A percentile compares a stretch with the other conserved stretches of the same genome.
Conservation (phyloP, 2,888 invertebrate species). For the Pharmacophagus antenor region DNA sequence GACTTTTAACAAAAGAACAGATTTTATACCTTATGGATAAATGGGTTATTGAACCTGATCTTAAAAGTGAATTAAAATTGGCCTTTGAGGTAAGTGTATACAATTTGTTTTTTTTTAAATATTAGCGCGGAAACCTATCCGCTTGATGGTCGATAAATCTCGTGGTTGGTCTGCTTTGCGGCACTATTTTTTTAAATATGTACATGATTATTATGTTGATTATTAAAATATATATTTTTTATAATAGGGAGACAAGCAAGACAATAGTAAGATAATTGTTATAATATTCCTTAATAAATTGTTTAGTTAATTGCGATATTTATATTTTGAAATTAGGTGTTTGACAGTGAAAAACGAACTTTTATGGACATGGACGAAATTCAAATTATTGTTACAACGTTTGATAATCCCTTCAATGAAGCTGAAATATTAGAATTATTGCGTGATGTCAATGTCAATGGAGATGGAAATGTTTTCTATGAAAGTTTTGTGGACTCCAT, state of each 20-base stretch:
- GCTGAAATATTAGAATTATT: slow-evolving; percentile 56
- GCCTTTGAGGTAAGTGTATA: slow-evolving; percentile 54
- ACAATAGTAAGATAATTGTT: neutral
- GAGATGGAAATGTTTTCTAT: slow-evolving; percentile 64
- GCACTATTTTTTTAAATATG: too few species aligned
- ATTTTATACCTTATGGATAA: slow-evolving; percentile 60
- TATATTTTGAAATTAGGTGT: slow-evolving; percentile 48
- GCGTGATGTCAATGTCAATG: slow-evolving; percentile 64
- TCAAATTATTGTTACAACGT: slow-evolving; percentile 47
- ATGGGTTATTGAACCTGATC: slow-evolving; percentile 52
- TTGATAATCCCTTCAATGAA: slow-evolving; percentile 51
- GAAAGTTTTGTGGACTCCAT: slow-evolving; percentile 61
- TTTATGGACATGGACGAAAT: slow-evolving; percentile 62
- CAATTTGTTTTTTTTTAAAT: neutral
- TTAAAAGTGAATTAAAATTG: slow-evolving; percentile 63
- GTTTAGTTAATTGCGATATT: too few species aligned
- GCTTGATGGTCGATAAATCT: too few species aligned
- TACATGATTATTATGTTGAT: too few species aligned
- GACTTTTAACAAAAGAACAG: slow-evolving; percentile 61
- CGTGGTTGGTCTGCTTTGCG: too few species aligned
- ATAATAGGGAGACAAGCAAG: too few species aligned
- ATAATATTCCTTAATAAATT: neutral
- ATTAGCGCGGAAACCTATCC: neutral
- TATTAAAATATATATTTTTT: too few species aligned
- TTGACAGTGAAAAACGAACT: slow-evolving; percentile 64